Conservation (phyloP, 2,113 vertebrate species). For the Oncorhynchus kisutch region DNA sequence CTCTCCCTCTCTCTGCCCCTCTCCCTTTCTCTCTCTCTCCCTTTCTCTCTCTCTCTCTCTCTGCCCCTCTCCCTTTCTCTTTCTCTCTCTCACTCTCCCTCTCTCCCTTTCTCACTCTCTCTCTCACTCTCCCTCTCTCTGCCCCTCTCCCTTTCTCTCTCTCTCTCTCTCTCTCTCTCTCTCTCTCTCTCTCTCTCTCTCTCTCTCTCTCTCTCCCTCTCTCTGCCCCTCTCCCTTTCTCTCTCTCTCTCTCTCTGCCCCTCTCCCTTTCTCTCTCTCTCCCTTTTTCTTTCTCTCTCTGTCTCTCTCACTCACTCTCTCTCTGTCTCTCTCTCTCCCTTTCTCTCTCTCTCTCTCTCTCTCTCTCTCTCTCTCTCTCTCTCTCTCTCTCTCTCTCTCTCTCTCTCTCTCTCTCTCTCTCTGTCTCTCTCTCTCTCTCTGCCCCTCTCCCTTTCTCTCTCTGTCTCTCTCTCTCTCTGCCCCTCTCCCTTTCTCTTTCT, state of each 20-base stretch:
- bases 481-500: too few relatives aligned
- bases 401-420: too few relatives aligned
- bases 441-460: too few relatives aligned
- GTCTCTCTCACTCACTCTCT: not conserved
- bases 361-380: not conserved
- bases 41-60: not conserved
- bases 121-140: not conserved
- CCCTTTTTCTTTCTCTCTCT: constrained; percentile 6
- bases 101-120: not conserved
- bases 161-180: too few relatives aligned
- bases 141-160: too few relatives aligned
- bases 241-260: too few relatives aligned
- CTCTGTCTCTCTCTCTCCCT: constrained; percentile 15
- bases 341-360: constrained; percentile 18
- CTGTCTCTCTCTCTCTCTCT: too few relatives aligned
- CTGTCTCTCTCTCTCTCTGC: too few relatives aligned
- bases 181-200: too few relatives aligned
- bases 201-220: too few relatives aligned
- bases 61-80: not conserved
- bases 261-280: constrained; percentile 19
- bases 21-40: constrained; percentile 14
- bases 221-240: too few relatives aligned
- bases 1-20: not conserved
- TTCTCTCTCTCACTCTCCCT: constrained; percentile 1
- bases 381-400: constrained; percentile 1